Evolutionary conservation across 2,113 vertebrate genomes (phyloP).

Genomic region (Arvicanthis niloticus): DNA sequence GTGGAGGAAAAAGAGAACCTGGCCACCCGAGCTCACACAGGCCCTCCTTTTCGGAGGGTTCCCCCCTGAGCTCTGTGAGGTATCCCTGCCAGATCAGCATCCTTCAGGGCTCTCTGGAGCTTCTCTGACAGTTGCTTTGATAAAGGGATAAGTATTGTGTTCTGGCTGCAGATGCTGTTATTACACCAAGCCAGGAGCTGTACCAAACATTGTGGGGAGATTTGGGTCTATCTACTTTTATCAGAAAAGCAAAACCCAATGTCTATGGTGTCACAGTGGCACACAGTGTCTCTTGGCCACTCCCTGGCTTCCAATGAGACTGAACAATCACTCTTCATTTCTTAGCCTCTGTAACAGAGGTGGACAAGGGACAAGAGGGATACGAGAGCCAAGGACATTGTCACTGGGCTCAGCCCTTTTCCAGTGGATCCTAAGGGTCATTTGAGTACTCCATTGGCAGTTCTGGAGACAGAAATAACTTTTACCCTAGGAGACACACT

Average conservation of each 20-base stretch:
- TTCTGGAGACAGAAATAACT: not conserved
- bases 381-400: accelerated
- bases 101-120: not conserved
- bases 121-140: not conserved
- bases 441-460: accelerated
- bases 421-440: not conserved
- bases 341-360: not conserved
- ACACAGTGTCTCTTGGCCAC: accelerated
- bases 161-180: not conserved
- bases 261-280: accelerated
- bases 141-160: not conserved
- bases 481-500: not conserved
- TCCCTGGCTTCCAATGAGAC: not conserved
- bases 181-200: not conserved
- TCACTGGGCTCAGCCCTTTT: not conserved
- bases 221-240: not conserved
- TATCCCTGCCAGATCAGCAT: accelerated
- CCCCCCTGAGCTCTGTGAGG: accelerated
- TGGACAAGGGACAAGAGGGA: no score
- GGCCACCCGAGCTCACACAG: not conserved
- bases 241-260: not conserved
- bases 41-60: no score
- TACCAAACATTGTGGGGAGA: not conserved
- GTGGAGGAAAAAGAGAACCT: not conserved
- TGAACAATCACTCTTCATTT: not conserved